phyloP scores from a whole-genome alignment of 2,113 vertebrate species.

The Saccopteryx bilineata region DNA sequence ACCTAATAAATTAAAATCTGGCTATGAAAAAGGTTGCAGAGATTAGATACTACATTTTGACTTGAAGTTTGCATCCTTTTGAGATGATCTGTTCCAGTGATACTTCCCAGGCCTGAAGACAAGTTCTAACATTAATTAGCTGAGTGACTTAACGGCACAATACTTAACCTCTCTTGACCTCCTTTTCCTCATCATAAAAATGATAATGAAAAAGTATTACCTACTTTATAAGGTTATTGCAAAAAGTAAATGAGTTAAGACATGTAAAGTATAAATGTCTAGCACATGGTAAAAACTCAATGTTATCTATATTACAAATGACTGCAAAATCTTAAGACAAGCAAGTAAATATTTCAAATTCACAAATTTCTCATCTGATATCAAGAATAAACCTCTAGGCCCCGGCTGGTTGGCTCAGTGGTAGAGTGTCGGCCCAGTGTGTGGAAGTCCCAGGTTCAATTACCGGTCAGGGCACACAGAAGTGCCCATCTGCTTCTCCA shows the following conservation, averaged over 20 bases:
- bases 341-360: constrained; percentile 48
- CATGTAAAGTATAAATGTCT: background rate
- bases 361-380: constrained; percentile 23
- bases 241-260: constrained; percentile 7
- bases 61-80: background rate
- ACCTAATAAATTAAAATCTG: background rate
- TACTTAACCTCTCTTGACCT: constrained; percentile 28
- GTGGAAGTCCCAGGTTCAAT: no score
- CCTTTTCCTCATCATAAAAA: constrained; percentile 26
- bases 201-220: background rate
- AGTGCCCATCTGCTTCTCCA: no score
- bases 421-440: no score
- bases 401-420: no score
- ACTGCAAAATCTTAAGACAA: background rate
- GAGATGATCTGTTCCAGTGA: background rate
- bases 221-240: background rate
- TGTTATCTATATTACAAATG: constrained; percentile 37
- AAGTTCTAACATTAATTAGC: background rate
- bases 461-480: no score
- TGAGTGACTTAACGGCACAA: constrained; percentile 25
- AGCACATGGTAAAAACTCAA: constrained; percentile 49
- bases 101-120: background rate
- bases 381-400: background rate
- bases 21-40: background rate
- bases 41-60: background rate